Conservation (phyloP, 2,797 vertebrate species). For the Syngnathus rostellatus region DNA sequence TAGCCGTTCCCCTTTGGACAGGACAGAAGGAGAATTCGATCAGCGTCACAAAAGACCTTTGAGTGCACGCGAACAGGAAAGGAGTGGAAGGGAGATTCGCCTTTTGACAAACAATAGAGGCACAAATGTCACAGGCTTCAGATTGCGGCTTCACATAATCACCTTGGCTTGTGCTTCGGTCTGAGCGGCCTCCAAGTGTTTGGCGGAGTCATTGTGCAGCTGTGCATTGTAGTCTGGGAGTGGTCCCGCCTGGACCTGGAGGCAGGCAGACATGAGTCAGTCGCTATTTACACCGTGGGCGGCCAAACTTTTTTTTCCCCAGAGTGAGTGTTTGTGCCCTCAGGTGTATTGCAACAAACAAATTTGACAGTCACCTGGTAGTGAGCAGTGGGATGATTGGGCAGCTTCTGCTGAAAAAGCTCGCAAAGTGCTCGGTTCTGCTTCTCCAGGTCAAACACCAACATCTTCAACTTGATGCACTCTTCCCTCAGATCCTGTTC, state of each 20-base stretch:
- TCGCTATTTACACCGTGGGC: conserved; percentile 23
- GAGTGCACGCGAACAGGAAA: conserved; percentile 36
- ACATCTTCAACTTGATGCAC: conserved; percentile 94
- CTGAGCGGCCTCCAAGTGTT: conserved; percentile 64
- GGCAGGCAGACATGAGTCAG: conserved; percentile 31
- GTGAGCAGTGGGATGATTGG: conserved; percentile 77
- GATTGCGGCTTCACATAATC: conserved; percentile 10
- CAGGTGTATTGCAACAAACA: too few relatives aligned
- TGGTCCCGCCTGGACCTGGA: conserved; percentile 67
- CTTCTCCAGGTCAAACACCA: conserved; percentile 90
- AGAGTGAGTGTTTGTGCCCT: too few relatives aligned
- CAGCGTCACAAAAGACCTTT: conserved; percentile 32
- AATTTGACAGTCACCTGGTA: conserved; percentile 72
- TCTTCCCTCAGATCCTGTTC: conserved; percentile 90
- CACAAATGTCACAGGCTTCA: conserved; percentile 32
- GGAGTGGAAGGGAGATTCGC: conserved; percentile 28
- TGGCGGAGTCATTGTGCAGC: conserved; percentile 66
- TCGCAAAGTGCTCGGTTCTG: conserved; percentile 90
- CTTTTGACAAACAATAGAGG: conserved; percentile 26
- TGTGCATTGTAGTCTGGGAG: conserved; percentile 69
- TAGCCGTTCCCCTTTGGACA: conserved; percentile 65
- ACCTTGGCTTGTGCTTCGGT: conserved; percentile 76
- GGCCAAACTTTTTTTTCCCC: neutral
- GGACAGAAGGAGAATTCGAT: conserved; percentile 29
- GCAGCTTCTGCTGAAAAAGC: conserved; percentile 90